Evolutionary conservation across 2,113 vertebrate genomes (phyloP).

Genomic region (Thunnus thynnus): DNA sequence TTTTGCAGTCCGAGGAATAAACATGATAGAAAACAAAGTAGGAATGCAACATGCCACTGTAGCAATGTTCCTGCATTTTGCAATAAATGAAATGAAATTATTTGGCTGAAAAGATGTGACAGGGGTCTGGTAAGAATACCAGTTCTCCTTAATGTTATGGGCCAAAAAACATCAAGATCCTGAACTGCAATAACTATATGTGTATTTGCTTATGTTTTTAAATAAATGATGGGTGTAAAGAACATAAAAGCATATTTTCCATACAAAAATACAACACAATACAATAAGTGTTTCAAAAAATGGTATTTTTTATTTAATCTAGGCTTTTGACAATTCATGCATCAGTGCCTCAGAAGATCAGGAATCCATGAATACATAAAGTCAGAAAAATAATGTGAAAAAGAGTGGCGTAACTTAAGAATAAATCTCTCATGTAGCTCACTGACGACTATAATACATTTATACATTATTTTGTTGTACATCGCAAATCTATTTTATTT

Average conservation of each 20-base stretch:
- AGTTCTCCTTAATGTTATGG: background rate
- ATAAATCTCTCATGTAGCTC: constrained; percentile 85
- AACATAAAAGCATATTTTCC: constrained; percentile 36
- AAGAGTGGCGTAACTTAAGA: constrained; percentile 79
- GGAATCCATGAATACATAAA: constrained; percentile 78
- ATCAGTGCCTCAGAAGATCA: constrained; percentile 74
- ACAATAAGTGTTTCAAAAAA: constrained; percentile 50
- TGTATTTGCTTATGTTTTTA: constrained; percentile 22
- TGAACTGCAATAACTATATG: constrained; percentile 12
- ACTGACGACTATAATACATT: constrained; percentile 88
- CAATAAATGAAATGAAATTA: constrained; percentile 17
- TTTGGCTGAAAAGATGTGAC: constrained; percentile 8
- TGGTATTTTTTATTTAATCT: constrained; percentile 62
- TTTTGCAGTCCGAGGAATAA: constrained; percentile 4
- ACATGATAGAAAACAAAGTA: constrained; percentile 20
- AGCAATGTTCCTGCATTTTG: constrained; percentile 8
- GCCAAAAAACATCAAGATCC: constrained; percentile 14
- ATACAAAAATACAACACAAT: constrained; percentile 39
- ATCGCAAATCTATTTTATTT: constrained; percentile 83
- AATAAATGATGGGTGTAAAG: constrained; percentile 58
- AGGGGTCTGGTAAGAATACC: background rate
- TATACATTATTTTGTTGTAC: constrained; percentile 85
- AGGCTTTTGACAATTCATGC: constrained; percentile 70
- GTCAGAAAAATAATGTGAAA: constrained; percentile 77
- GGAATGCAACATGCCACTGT: background rate